Conservation (phyloP, 2,113 vertebrate species). For the Colinus virginianus region DNA sequence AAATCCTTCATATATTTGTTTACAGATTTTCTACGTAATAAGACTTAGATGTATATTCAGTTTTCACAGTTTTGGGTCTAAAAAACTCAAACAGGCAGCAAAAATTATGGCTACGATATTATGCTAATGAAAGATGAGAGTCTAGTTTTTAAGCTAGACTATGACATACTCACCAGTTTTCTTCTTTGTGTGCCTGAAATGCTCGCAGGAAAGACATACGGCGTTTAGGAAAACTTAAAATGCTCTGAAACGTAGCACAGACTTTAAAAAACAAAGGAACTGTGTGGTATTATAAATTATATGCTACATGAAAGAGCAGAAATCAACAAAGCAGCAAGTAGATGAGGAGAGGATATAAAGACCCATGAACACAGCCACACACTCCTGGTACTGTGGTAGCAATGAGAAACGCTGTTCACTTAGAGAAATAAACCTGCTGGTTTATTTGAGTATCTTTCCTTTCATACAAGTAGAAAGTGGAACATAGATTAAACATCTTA, state of each 20-base stretch:
- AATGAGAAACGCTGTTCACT: rapidly evolving
- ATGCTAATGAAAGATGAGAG: background rate
- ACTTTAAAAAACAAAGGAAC: background rate
- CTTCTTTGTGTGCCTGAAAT: constrained; percentile 97
- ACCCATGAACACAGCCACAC: rapidly evolving
- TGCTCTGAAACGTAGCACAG: background rate
- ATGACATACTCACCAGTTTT: constrained; percentile 90
- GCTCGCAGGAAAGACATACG: constrained; percentile 91
- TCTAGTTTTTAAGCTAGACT: background rate
- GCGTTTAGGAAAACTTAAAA: constrained; percentile 75
- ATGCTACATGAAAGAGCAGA: background rate
- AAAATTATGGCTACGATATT: background rate
- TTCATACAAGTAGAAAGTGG: background rate
- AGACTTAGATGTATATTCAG: background rate
- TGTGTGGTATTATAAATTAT: background rate
- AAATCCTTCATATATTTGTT: background rate
- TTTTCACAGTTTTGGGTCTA: background rate
- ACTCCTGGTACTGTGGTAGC: background rate
- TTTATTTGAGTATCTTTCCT: background rate
- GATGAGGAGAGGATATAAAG: background rate
- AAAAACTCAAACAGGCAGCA: background rate
- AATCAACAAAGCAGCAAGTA: background rate
- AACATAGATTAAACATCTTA: background rate
- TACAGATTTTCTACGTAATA: background rate
- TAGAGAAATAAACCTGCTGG: background rate